These are phyloP conservation scores for Lethenteron camtschaticum DNA, from an alignment of 2,113 vertebrate genomes.

Conservation along the genomic window DNA sequence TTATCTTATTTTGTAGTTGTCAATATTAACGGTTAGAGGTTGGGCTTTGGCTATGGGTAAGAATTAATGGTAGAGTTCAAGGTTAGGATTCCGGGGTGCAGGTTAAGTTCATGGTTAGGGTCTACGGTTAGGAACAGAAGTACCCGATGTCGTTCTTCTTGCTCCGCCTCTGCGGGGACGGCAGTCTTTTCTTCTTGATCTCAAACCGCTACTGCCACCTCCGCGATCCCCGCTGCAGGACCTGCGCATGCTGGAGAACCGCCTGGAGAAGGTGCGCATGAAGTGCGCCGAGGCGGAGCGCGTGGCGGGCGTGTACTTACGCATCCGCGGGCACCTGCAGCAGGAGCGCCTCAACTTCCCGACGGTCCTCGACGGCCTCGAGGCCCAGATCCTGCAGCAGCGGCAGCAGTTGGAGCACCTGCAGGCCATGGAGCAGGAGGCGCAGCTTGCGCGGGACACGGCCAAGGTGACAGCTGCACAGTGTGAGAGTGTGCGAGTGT, in stretches of 20 bases:
- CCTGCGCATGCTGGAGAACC: constrained; percentile 38
- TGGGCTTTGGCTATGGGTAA: too few relatives aligned
- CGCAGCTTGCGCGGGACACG: constrained; percentile 26
- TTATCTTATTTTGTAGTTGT: too few relatives aligned
- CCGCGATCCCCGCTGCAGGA: constrained; percentile 18
- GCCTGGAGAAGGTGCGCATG: constrained; percentile 42
- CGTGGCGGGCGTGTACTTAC: constrained; percentile 31
- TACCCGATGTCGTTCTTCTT: too few relatives aligned
- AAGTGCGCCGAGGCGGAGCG: constrained; percentile 38
- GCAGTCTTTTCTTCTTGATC: too few relatives aligned
- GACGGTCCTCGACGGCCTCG: constrained; percentile 30
- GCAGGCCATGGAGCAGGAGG: constrained; percentile 26
- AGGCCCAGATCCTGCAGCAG: constrained; percentile 19
- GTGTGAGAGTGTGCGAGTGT: background rate
- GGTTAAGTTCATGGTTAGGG: too few relatives aligned
- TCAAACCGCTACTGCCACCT: too few relatives aligned
- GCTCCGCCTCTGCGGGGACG: too few relatives aligned
- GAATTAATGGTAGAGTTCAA: too few relatives aligned
- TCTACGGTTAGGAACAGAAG: too few relatives aligned
- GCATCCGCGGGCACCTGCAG: constrained; percentile 45
- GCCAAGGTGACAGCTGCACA: constrained; percentile 26
- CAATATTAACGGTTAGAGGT: too few relatives aligned
- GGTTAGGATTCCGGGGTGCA: too few relatives aligned
- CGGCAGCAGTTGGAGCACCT: constrained; percentile 30
- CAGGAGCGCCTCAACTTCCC: constrained; percentile 42